Percentiles rank a stretch among this genome's conserved stretches.
These are phyloP conservation scores for Griposia aprilina DNA, from an alignment of 2,888 invertebrate species.

Conservation along the genomic window DNA sequence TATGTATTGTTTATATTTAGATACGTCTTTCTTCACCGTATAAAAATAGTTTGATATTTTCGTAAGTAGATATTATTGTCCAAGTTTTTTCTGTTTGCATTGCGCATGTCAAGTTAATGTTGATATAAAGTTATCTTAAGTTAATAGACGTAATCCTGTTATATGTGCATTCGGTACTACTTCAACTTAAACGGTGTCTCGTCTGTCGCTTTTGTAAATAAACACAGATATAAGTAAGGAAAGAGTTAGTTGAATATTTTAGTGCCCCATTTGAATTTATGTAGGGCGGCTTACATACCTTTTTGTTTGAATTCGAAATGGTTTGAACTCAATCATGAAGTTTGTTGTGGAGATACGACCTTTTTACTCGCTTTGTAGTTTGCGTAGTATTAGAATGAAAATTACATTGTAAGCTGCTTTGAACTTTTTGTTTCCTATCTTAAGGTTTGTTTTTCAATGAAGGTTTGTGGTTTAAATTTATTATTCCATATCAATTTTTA, in stretches of 20 bases:
- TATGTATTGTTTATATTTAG: conserved; percentile 37
- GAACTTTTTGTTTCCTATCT: conserved; percentile 12
- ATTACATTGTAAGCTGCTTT: conserved; percentile 24
- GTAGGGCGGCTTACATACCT: conserved; percentile 34
- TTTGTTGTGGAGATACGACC: conserved; percentile 40
- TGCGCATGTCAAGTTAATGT: conserved; percentile 66
- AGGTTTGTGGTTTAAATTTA: conserved; percentile 19
- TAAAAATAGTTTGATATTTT: conserved; percentile 36
- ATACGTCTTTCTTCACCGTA: background rate
- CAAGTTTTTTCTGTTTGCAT: conserved; percentile 61
- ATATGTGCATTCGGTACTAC: conserved; percentile 53
- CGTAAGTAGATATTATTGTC: conserved; percentile 35
- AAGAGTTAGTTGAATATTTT: conserved; percentile 59
- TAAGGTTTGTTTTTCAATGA: conserved; percentile 45
- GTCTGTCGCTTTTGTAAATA: conserved; percentile 54
- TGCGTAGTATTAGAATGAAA: conserved; percentile 52
- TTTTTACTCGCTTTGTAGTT: conserved; percentile 42
- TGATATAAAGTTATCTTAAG: conserved; percentile 63
- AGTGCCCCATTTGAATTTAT: conserved; percentile 61
- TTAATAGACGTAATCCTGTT: conserved; percentile 67
- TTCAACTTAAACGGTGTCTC: conserved; percentile 48
- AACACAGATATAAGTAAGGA: conserved; percentile 40
- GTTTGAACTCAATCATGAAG: conserved; percentile 47
- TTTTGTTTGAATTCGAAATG: conserved; percentile 49
- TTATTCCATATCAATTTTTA: conserved; percentile 50